Evolutionary conservation across 2,888 invertebrate genomes (phyloP).

Genomic region (Auanema sp.): DNA sequence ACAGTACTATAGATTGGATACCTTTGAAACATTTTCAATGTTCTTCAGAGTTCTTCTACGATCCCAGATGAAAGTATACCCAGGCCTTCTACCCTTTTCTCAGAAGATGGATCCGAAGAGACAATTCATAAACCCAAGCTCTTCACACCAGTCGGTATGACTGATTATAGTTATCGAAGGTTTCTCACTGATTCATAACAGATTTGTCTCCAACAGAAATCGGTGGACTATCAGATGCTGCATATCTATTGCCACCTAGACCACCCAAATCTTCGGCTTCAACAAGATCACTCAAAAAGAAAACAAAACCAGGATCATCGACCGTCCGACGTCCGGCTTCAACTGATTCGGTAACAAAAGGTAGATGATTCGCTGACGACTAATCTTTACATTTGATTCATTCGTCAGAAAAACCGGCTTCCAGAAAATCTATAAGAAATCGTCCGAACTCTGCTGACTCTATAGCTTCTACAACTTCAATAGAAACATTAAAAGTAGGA

Average conservation of each 20-base stretch:
- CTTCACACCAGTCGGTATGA: constrained; percentile 33
- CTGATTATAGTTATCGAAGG: neutral
- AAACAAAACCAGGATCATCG: constrained; percentile 17
- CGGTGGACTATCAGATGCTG: constrained; percentile 20
- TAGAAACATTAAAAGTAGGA: constrained; percentile 1
- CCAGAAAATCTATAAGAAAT: neutral
- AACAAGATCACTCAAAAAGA: constrained; percentile 13
- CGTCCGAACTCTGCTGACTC: constrained; percentile 16
- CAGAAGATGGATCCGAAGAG: constrained; percentile 12
- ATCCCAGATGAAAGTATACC: constrained; percentile 26
- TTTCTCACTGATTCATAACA: constrained; percentile 7
- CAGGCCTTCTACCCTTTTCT: constrained; percentile 29
- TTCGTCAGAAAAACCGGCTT: neutral
- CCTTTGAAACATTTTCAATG: neutral
- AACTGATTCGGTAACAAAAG: no score
- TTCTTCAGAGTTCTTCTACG: constrained; percentile 11
- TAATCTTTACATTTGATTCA: no score
- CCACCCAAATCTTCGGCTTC: constrained; percentile 15
- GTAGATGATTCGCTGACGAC: no score
- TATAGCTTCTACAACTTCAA: constrained; percentile 9
- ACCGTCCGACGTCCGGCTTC: constrained; percentile 11
- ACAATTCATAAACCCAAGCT: constrained; percentile 26
- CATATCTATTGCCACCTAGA: constrained; percentile 28
- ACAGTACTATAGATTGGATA: constrained; percentile 22
- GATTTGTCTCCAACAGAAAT: constrained; percentile 36